These are phyloP conservation scores for Porites cylindrica DNA, from an alignment of 92 coral and sea anemone species.

Conservation along the genomic window DNA sequence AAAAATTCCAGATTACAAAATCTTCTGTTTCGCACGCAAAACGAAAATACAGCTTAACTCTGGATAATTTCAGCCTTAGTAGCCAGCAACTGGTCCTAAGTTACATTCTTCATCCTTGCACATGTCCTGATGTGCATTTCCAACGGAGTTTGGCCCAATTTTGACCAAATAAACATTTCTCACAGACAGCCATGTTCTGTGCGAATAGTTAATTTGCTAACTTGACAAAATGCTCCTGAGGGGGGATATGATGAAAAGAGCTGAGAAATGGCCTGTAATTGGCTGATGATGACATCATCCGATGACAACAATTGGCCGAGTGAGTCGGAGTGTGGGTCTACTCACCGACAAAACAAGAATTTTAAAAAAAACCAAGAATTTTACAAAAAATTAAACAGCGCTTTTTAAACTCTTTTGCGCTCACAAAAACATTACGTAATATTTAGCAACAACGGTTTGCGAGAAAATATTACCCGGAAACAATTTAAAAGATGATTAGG, in stretches of 20 bases:
- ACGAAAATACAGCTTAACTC: slow-evolving; percentile 18
- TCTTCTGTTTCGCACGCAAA: slow-evolving; percentile 11
- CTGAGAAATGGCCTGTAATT: slow-evolving; percentile 24
- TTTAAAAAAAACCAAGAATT: neutral
- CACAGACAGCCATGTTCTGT: slow-evolving; percentile 6
- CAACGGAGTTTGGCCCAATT: neutral
- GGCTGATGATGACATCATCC: slow-evolving; percentile 24
- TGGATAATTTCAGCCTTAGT: slow-evolving; percentile 22
- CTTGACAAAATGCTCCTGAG: slow-evolving; percentile 8
- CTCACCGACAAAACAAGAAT: no score
- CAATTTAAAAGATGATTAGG: slow-evolving; percentile 30
- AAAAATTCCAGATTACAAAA: slow-evolving; percentile 12
- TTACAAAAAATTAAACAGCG: neutral
- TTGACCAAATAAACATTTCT: slow-evolving; percentile 13
- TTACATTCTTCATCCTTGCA: slow-evolving; percentile 16
- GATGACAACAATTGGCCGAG: neutral
- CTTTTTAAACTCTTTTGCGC: slow-evolving; percentile 12
- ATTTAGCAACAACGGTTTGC: slow-evolving; percentile 10
- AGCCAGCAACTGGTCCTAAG: slow-evolving; percentile 21
- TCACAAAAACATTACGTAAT: slow-evolving; percentile 9
- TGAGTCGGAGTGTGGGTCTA: neutral
- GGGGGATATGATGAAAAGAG: slow-evolving; percentile 18
- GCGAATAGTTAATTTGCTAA: slow-evolving; percentile 9
- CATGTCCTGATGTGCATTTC: neutral
- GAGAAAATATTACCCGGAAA: slow-evolving; percentile 20